Conservation (phyloP, 37 sponge, comb jelly and placozoan genomes). For the Corticium candelabrum region DNA sequence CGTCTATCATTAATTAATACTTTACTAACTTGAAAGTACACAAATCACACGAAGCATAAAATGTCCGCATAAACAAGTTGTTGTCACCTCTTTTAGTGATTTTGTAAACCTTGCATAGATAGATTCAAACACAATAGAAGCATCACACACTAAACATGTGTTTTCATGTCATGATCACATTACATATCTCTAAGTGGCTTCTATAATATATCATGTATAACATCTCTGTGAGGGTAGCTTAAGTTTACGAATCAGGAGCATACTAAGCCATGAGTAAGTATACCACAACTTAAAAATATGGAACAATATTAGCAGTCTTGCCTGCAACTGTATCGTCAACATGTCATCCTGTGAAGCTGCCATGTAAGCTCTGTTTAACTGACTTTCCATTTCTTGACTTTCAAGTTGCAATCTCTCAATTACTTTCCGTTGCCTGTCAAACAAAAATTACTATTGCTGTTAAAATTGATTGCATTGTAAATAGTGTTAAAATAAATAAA, state of each 20-base stretch:
- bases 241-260: neutral
- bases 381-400: neutral
- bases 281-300: neutral
- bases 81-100: no score
- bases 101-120: no score
- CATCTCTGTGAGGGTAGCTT: no score
- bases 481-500: neutral
- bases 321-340: neutral
- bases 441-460: neutral
- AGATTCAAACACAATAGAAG: no score
- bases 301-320: neutral
- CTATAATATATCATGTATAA: no score
- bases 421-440: constrained; percentile 2
- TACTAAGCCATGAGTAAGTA: neutral
- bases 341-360: neutral
- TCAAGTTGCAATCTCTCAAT: neutral
- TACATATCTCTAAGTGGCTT: no score
- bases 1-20: no score
- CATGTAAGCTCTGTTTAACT: constrained; percentile 3
- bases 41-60: no score
- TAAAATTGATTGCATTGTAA: neutral
- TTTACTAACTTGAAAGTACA: no score
- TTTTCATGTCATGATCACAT: no score
- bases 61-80: no score
- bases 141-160: no score